Percentiles rank a stretch among this genome's conserved stretches.
Conservation (phyloP, 2,113 vertebrate species). For the Cichladusa arquata region DNA sequence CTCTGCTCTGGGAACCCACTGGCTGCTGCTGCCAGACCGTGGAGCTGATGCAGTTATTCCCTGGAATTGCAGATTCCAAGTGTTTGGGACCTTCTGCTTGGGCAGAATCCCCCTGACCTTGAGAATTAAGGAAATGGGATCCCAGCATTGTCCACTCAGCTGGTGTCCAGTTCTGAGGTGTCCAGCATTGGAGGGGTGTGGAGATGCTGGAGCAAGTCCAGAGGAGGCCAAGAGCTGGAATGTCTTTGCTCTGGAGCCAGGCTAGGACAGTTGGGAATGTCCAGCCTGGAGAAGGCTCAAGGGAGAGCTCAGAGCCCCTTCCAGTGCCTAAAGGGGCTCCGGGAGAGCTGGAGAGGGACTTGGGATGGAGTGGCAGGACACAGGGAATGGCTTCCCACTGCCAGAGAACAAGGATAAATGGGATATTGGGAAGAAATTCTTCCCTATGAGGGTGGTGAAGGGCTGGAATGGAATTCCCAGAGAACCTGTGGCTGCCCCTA, state of each 20-base stretch:
- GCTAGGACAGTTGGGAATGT: neutral
- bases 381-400: neutral
- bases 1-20: rapidly evolving
- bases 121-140: neutral
- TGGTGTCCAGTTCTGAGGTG: neutral
- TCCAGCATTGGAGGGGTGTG: neutral
- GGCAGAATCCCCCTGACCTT: neutral
- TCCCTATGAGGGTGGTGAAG: rapidly evolving
- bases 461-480: neutral
- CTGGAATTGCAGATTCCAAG: neutral
- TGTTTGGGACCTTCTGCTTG: neutral
- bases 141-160: rapidly evolving
- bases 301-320: neutral
- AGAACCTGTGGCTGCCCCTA: neutral
- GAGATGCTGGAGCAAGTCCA: rapidly evolving
- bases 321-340: neutral
- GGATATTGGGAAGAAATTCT: neutral
- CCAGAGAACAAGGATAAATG: rapidly evolving
- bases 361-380: neutral
- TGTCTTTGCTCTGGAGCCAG: neutral
- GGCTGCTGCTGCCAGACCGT: rapidly evolving
- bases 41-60: too few relatives aligned
- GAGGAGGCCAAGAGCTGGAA: neutral
- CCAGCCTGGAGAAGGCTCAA: neutral
- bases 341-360: neutral